These are phyloP conservation scores for Todiramphus chloris DNA, from an alignment of 2,113 vertebrate genomes.

Conservation along the genomic window DNA sequence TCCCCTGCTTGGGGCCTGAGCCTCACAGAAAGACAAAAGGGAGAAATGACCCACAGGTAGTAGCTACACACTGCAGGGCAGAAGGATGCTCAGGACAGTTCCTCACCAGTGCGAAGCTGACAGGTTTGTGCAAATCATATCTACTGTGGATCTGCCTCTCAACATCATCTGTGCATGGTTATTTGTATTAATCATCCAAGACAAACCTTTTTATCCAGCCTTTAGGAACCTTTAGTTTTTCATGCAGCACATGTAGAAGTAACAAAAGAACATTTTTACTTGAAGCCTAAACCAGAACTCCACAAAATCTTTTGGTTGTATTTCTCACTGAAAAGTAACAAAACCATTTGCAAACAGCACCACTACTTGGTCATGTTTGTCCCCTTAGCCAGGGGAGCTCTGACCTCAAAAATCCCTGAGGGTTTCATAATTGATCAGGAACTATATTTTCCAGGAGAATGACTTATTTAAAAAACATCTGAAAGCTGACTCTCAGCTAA, in stretches of 20 bases:
- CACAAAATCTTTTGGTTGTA: neutral
- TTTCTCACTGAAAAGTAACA: neutral
- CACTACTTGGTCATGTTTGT: neutral
- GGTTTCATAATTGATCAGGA: conserved; percentile 14
- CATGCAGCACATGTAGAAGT: neutral
- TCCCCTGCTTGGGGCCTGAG: neutral
- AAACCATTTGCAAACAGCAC: neutral
- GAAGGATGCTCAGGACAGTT: neutral
- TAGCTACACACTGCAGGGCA: accelerated
- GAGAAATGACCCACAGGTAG: neutral
- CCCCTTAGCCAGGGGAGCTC: neutral
- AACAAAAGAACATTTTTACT: neutral
- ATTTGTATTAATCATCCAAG: neutral
- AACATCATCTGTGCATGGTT: neutral
- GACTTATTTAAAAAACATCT: conserved; percentile 28
- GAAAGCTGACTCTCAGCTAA: conserved; percentile 6
- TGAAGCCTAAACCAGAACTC: neutral
- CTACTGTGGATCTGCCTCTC: neutral
- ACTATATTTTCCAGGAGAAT: neutral
- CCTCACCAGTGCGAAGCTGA: neutral
- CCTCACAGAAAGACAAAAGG: neutral
- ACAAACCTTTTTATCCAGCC: neutral
- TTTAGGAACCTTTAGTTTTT: neutral
- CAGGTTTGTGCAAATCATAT: neutral
- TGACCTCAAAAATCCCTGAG: neutral